These are phyloP conservation scores for Neodontobutis hainanensis DNA, from an alignment of 2,113 vertebrate species.

Conservation along the genomic window DNA sequence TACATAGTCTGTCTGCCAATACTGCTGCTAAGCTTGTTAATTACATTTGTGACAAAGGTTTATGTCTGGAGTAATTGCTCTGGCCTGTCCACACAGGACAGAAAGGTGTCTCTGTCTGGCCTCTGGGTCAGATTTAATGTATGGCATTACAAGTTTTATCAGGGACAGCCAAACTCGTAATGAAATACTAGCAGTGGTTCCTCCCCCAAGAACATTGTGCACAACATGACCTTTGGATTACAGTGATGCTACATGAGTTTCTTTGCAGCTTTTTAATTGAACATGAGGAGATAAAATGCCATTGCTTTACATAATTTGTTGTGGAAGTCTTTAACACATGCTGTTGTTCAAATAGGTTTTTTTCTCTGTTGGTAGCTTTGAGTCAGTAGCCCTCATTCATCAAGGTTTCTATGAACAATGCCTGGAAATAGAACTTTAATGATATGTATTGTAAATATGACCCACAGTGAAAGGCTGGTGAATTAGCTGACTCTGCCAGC, in stretches of 20 bases:
- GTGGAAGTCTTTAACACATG: constrained; percentile 33
- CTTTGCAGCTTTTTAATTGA: constrained; percentile 34
- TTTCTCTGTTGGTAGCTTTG: constrained; percentile 12
- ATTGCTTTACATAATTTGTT: constrained; percentile 50
- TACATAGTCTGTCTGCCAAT: constrained; percentile 57
- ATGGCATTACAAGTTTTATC: constrained; percentile 46
- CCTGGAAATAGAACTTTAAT: neutral
- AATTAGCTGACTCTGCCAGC: neutral
- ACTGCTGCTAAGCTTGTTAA: constrained; percentile 64
- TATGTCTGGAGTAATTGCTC: constrained; percentile 67
- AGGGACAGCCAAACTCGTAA: neutral
- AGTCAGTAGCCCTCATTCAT: constrained; percentile 46
- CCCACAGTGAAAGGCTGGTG: constrained; percentile 6
- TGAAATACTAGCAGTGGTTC: neutral
- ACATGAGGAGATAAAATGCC: constrained; percentile 33
- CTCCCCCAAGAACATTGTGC: neutral
- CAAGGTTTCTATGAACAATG: constrained; percentile 28
- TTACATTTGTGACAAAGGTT: constrained; percentile 62
- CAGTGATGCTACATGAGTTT: constrained; percentile 16
- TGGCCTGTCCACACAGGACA: constrained; percentile 48
- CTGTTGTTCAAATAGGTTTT: constrained; percentile 37
- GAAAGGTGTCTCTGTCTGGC: constrained; percentile 46
- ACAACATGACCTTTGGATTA: constrained; percentile 40
- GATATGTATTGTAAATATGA: constrained; percentile 31
- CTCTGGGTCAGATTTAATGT: constrained; percentile 55